These are phyloP conservation scores for Myodes glareolus DNA, from an alignment of 2,113 vertebrate genomes.

Conservation along the genomic window DNA sequence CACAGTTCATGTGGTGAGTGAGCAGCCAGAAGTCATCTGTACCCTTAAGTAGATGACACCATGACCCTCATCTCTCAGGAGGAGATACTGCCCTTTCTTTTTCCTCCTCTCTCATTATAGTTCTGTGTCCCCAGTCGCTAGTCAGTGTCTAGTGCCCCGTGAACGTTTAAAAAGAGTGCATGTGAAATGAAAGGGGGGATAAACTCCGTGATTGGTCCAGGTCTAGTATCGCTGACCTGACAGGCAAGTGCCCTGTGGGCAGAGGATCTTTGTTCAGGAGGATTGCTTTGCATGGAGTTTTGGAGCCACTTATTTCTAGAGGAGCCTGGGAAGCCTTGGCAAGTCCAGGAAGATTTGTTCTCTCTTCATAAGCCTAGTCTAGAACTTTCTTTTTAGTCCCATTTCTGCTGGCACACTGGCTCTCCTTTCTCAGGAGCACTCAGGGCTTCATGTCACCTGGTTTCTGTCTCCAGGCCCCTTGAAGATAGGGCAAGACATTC, in stretches of 20 bases:
- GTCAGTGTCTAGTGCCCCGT: neutral
- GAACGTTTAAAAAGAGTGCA: neutral
- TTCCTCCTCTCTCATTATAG: neutral
- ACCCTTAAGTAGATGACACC: neutral
- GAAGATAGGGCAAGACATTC: constrained; percentile 25
- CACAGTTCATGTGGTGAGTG: constrained; percentile 28
- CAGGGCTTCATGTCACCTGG: neutral
- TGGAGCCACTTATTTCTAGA: constrained; percentile 25
- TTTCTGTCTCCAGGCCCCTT: neutral
- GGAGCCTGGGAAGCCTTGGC: neutral
- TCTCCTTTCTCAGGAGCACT: constrained; percentile 4
- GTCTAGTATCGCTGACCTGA: constrained; percentile 12
- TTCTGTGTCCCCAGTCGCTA: neutral
- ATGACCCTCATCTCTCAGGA: neutral
- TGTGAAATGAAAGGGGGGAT: neutral
- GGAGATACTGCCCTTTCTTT: constrained; percentile 9
- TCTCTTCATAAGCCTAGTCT: neutral
- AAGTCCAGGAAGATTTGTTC: neutral
- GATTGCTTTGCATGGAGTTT: neutral
- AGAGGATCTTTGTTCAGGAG: neutral
- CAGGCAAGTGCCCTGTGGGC: neutral
- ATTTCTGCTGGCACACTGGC: neutral
- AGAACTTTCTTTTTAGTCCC: constrained; percentile 8
- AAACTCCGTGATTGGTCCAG: neutral
- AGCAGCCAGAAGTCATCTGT: constrained; percentile 57